Evolutionary conservation across 2,888 invertebrate genomes (phyloP).

Genomic region (Erynnis tages): DNA sequence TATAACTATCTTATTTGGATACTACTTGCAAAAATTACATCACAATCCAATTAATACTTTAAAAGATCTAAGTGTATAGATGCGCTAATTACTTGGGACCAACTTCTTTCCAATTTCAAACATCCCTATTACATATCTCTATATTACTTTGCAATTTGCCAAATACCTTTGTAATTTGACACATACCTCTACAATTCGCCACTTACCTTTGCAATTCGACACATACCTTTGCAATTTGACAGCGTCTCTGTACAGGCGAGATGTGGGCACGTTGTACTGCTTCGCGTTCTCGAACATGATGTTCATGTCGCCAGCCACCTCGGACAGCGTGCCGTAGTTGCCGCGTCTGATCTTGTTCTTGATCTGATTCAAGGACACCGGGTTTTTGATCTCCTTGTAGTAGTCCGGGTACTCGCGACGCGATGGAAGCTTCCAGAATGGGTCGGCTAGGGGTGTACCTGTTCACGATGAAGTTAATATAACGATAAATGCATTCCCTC

Average conservation of each 20-base stretch:
- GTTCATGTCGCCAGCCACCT: slow-evolving; percentile 96
- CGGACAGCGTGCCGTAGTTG: slow-evolving; percentile 91
- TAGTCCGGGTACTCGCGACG: slow-evolving; percentile 97
- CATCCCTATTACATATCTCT: no score
- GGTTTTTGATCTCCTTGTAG: slow-evolving; percentile 97
- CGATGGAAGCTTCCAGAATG: slow-evolving; percentile 96
- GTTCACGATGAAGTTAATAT: slow-evolving; percentile 28
- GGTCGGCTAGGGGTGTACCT: slow-evolving; percentile 93
- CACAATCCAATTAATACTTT: no score
- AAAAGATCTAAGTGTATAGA: no score
- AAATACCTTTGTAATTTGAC: no score
- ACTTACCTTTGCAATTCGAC: neutral
- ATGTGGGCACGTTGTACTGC: slow-evolving; percentile 91
- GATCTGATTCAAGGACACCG: slow-evolving; percentile 96
- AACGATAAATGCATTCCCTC: no score
- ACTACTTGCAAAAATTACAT: no score
- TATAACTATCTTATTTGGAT: no score
- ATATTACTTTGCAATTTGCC: neutral
- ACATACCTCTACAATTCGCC: no score
- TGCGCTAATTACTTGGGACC: no score
- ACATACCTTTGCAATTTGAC: slow-evolving; percentile 87
- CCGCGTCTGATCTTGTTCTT: slow-evolving; percentile 90
- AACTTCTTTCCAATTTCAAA: no score
- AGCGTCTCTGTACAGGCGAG: slow-evolving; percentile 90
- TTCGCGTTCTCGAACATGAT: slow-evolving; percentile 98